Evolutionary conservation across 1,140 invertebrate species (phyloP), one percentile per base, ranked within the genome.

Genomic region (Leptinotarsa undecemlineata): DNA sequence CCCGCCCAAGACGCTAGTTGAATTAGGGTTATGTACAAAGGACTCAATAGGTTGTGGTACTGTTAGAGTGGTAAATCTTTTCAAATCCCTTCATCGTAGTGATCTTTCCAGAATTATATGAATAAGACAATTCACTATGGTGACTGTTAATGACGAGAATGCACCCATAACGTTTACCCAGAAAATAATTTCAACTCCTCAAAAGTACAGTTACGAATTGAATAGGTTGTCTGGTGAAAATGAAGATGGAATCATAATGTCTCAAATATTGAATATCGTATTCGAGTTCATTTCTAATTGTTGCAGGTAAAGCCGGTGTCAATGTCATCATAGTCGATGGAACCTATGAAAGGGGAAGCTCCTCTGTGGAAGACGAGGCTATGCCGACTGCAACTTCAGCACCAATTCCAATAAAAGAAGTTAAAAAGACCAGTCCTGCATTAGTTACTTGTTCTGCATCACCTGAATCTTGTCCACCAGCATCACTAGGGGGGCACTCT

Each of bases 301-400:
- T 74, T 74, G 20, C 60, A 80, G 78, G 77, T 20, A 82, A 82
- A 75, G 79, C 71, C 42, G 81, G 81, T 19, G 84, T 85, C 15
- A 84, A 83, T 72, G 82, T 85, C 33, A 84, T 85, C 71, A 80
- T 83, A 21, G 78, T 81, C 19, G 84, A 84, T 75, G 84, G 79
- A 21, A 79, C 82, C 68, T 82, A 84, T 70, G 82, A 85, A 77
- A 67, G 82, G 17, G 82, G 81, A 61, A 81, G 80, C 77, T 85
- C 84, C 5, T 83, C 83, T 13, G 78, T 85, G 33, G 82, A 84
- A 78, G 83, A 85, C 47, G 84, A 84, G 74, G 68, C 80, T 20
- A 80, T 82, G 74, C 81, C 82, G 19, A 75, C 69, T 19, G 79
- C 78, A 71, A 4, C 67, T 77, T 11, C 62, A 79, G 81, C 82